Conservation (phyloP, 2,797 vertebrate species). For the Meriones psammophilus region DNA sequence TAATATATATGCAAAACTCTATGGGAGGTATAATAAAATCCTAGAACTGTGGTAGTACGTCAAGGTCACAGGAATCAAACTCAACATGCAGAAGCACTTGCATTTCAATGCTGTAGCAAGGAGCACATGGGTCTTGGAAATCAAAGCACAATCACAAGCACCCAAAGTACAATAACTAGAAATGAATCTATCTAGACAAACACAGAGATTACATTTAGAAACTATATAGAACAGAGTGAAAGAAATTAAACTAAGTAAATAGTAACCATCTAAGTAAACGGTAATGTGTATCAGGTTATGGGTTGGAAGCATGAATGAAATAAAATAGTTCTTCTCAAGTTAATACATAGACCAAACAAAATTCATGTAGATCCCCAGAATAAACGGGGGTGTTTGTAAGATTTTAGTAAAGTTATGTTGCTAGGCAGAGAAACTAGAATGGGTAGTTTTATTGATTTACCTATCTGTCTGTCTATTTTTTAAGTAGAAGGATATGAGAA, state of each 20-base stretch:
- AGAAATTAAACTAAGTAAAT: not conserved
- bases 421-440: not conserved
- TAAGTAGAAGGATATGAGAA: not conserved
- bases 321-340: not conserved
- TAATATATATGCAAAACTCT: not conserved
- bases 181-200: not conserved
- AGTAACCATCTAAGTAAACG: not conserved
- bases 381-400: not conserved
- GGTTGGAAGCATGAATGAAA: not conserved
- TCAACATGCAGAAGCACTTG: not conserved
- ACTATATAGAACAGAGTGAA: not conserved
- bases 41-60: not conserved
- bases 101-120: not conserved
- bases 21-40: not conserved
- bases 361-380: not conserved
- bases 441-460: not conserved
- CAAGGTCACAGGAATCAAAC: not conserved
- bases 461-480: too few species aligned
- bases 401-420: not conserved
- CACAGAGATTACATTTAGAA: not conserved
- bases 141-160: not conserved
- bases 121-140: not conserved
- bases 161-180: not conserved
- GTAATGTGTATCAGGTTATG: not conserved
- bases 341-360: not conserved